Percentiles rank a stretch among this genome's conserved stretches.
Evolutionary conservation across 23 tunicate genomes (phyloP).

Genomic region (Trididemnum miniatum): DNA sequence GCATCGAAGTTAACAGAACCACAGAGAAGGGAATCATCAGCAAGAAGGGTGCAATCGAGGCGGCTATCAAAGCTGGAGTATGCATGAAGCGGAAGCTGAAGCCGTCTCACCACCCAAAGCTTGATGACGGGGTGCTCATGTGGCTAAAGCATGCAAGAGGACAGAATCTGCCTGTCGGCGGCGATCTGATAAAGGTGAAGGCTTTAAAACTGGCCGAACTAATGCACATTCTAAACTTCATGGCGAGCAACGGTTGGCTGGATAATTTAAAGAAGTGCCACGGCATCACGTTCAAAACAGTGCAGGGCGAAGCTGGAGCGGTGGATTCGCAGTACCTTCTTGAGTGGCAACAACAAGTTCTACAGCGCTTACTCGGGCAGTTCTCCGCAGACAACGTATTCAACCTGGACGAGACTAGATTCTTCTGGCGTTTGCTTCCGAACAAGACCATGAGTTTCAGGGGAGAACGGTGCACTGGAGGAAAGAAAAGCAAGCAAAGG

Average conservation of each 20-base stretch:
- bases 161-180: conserved; percentile 17
- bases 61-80: conserved; percentile 32
- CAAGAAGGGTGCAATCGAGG: conserved; percentile 31
- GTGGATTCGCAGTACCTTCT: too few relatives aligned
- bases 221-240: conserved; percentile 32
- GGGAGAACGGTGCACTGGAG: too few relatives aligned
- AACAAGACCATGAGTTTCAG: too few relatives aligned
- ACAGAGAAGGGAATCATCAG: conserved; percentile 35
- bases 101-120: conserved; percentile 15
- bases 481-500: too few relatives aligned
- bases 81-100: conserved; percentile 20
- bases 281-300: too few relatives aligned
- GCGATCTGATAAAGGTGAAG: conserved; percentile 1
- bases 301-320: too few relatives aligned
- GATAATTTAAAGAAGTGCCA: too few relatives aligned
- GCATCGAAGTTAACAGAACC: conserved; percentile 32
- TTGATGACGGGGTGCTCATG: conserved; percentile 38
- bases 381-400: too few relatives aligned
- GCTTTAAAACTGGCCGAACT: conserved; percentile 1
- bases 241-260: conserved; percentile 41
- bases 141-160: conserved; percentile 34
- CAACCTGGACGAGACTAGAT: too few relatives aligned
- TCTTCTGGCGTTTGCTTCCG: too few relatives aligned
- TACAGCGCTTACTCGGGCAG: too few relatives aligned
- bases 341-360: too few relatives aligned